Conservation (phyloP, 2,113 vertebrate species). For the Lycaon pictus region DNA sequence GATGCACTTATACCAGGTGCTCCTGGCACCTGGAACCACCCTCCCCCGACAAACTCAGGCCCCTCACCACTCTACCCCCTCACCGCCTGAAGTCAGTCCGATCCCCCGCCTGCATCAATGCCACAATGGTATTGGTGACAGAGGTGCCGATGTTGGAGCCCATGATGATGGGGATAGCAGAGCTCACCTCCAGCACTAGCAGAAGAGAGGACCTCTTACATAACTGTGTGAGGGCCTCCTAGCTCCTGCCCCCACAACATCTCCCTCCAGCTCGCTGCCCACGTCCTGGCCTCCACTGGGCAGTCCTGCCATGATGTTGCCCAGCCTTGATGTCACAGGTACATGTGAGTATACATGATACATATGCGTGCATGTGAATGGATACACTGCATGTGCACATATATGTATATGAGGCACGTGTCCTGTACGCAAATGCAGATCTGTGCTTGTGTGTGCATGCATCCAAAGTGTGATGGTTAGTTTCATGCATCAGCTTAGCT, state of each 20-base stretch:
- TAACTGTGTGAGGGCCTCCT: background rate
- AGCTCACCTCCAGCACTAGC: constrained; percentile 93
- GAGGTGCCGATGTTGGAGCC: constrained; percentile 96
- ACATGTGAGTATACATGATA: background rate
- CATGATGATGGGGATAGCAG: constrained; percentile 96
- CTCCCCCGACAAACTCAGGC: background rate
- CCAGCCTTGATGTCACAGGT: background rate
- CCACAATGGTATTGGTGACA: constrained; percentile 96
- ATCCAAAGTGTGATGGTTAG: background rate
- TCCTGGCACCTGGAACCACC: background rate
- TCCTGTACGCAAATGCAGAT: background rate
- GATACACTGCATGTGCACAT: rapidly evolving
- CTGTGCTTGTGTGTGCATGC: background rate
- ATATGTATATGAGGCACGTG: background rate
- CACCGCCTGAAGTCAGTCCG: constrained; percentile 94
- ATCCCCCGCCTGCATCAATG: constrained; percentile 96
- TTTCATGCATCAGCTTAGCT: background rate
- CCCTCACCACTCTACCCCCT: constrained; percentile 62
- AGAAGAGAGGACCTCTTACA: background rate
- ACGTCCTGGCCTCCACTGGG: background rate
- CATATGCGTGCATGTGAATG: background rate
- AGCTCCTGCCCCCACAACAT: background rate
- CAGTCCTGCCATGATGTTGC: constrained; percentile 82
- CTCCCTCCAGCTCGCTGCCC: background rate
- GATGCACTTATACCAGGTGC: rapidly evolving